These are phyloP conservation scores for Diglossa brunneiventris DNA, from an alignment of 2,113 vertebrate species.

Conservation along the genomic window DNA sequence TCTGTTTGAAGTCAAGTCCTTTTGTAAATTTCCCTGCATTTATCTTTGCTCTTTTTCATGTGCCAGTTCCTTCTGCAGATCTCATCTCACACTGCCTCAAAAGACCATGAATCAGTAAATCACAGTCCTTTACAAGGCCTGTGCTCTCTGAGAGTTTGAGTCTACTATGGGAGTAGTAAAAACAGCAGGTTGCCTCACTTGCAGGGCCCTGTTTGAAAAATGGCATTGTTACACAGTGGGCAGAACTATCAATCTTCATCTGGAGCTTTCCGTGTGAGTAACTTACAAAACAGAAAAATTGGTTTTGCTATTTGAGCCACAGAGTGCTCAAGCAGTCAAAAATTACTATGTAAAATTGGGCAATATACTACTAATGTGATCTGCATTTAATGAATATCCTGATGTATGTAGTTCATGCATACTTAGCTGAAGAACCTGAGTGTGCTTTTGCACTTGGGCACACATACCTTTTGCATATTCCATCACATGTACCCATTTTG, in stretches of 20 bases:
- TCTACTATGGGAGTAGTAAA: neutral
- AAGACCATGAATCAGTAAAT: neutral
- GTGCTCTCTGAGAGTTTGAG: neutral
- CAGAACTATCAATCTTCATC: neutral
- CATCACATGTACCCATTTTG: neutral
- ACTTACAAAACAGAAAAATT: neutral
- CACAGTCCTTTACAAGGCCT: neutral
- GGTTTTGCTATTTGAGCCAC: neutral
- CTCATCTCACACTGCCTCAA: neutral
- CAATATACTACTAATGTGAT: neutral
- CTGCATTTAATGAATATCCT: neutral
- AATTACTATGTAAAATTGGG: neutral
- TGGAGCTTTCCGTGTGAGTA: neutral
- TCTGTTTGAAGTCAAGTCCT: neutral
- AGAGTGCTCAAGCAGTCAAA: neutral
- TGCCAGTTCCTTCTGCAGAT: neutral
- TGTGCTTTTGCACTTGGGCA: neutral
- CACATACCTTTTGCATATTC: neutral
- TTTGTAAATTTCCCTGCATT: neutral
- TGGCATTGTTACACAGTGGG: neutral
- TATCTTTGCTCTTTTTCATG: neutral
- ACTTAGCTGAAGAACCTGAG: neutral
- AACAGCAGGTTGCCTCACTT: neutral
- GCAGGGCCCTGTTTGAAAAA: neutral
- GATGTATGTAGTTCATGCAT: neutral